A percentile compares a stretch with the other conserved stretches of the same genome.
These are phyloP conservation scores for Stylophora pistillata DNA, from an alignment of 64 coral and sea anemone species.

Conservation along the genomic window DNA sequence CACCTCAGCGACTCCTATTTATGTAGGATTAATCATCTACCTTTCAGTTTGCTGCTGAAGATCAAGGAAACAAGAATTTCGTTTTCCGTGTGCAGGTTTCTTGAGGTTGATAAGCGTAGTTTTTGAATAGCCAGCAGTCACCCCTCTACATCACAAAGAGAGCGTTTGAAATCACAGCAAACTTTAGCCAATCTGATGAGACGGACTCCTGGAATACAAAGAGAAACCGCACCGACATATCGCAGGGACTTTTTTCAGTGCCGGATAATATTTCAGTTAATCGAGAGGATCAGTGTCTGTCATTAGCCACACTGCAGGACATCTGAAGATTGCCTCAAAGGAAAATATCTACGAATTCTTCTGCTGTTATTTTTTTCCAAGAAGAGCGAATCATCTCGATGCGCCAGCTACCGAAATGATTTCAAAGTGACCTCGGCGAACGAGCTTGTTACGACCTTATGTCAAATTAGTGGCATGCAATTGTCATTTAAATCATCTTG, in stretches of 20 bases:
- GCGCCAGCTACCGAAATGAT: too few relatives aligned
- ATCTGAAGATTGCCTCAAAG: too few relatives aligned
- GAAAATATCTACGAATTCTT: too few relatives aligned
- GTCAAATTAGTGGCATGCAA: too few relatives aligned
- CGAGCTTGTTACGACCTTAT: too few relatives aligned
- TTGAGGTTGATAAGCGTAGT: neutral
- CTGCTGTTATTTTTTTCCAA: too few relatives aligned
- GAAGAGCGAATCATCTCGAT: too few relatives aligned
- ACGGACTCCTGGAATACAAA: neutral
- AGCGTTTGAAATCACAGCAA: neutral
- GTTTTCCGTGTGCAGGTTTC: neutral
- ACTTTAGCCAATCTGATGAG: neutral
- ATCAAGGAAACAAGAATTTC: neutral
- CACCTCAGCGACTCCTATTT: too few relatives aligned
- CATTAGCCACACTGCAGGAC: too few relatives aligned
- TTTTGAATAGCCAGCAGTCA: neutral
- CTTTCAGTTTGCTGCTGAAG: neutral
- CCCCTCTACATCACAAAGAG: neutral
- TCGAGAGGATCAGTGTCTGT: too few relatives aligned
- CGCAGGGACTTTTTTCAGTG: neutral
- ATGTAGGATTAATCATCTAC: neutral
- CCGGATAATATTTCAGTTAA: neutral
- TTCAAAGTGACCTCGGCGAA: too few relatives aligned
- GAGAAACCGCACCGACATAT: neutral
- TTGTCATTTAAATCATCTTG: too few relatives aligned